Evolutionary conservation across 2,888 invertebrate species (phyloP).

Genomic region (Drosophila flavopinicola): DNA sequence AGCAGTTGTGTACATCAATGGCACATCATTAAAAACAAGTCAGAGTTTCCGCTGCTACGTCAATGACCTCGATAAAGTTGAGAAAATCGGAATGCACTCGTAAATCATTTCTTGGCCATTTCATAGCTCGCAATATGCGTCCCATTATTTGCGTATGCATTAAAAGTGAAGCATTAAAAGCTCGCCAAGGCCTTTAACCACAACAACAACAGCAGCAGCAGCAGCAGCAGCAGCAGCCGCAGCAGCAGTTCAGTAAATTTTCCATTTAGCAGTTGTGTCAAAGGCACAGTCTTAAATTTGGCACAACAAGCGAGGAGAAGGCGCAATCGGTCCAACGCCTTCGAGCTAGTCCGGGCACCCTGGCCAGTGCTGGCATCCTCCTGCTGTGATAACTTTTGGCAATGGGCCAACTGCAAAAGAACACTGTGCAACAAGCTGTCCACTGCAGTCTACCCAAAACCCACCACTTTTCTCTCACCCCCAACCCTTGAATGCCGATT

Average conservation of each 20-base stretch:
- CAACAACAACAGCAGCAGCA: slow-evolving; percentile 13
- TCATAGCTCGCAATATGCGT: slow-evolving; percentile 23
- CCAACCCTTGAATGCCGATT: slow-evolving; percentile 6
- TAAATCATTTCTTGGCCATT: slow-evolving; percentile 26
- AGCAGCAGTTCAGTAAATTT: slow-evolving; percentile 41
- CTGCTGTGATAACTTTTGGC: slow-evolving; percentile 54
- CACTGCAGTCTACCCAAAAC: slow-evolving; percentile 2
- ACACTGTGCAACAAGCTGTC: slow-evolving; percentile 39
- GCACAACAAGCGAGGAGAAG: slow-evolving; percentile 18
- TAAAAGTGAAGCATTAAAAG: slow-evolving; percentile 31
- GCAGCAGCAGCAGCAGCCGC: not conserved
- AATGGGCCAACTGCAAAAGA: slow-evolving; percentile 55
- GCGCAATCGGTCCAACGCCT: slow-evolving; percentile 36
- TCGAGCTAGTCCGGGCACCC: slow-evolving; percentile 22
- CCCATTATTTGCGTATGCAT: slow-evolving; percentile 37
- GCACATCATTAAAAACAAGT: not conserved
- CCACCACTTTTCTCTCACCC: not conserved
- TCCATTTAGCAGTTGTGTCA: slow-evolving; percentile 44
- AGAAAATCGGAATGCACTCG: slow-evolving; percentile 1
- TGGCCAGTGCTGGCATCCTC: slow-evolving; percentile 4
- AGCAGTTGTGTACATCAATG: not conserved
- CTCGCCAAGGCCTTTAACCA: slow-evolving; percentile 24
- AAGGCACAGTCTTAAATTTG: slow-evolving; percentile 38
- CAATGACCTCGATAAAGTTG: slow-evolving; percentile 18
- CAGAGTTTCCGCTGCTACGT: not conserved